Evolutionary conservation across 2,888 invertebrate species (phyloP), one percentile per base, ranked within the genome.

Genomic region (Pseudococcus viburni): DNA sequence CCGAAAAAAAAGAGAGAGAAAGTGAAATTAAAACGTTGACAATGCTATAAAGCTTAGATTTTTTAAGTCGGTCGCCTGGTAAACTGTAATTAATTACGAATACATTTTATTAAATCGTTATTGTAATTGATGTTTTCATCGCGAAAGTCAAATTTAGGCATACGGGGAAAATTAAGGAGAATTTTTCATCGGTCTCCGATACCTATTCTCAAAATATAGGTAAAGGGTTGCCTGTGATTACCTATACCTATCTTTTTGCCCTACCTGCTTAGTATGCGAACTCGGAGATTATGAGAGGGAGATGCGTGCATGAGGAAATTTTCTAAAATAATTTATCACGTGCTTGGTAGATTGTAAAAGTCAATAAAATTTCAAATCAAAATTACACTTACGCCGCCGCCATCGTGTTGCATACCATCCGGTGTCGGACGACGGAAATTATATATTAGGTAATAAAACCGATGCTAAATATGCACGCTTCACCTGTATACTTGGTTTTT

Each of bases 361-460:
- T 59, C 59, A 48, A 85, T 85, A 85, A 85, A 85, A 85, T 55
- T 85, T 59, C 55, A 59, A 85, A 85, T 85, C 51, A 85, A 55
- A 85, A 55, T 59, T 51, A 22, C 84, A 55, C 55, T 55, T 7
- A n/a, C 12, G 55, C 55, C 55, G 55, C n/a, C 55, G 12, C 51
- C 15, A 51, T 42, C 42, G 42, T 15, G 51, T 15, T 51, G 84
- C 59, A 33, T 22, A 26, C 55, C 77, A 77, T 77, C 77, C 77
- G 77, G 77, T 77, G 7, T 77, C 15, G 48, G 7, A 39, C 17
- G 77, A 42, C 77, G 77, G 33, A 39, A 77, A 77, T 77, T 77
- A 77, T 39, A 77, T 39, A 42, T n/a, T 42, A 42, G 26, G 55
- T 55, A 55, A 55, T 55, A 77, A 77, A 77, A 77, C 77, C 42